These are phyloP conservation scores for Datnioides undecimradiatus DNA, from an alignment of 2,113 vertebrate species.

Conservation along the genomic window DNA sequence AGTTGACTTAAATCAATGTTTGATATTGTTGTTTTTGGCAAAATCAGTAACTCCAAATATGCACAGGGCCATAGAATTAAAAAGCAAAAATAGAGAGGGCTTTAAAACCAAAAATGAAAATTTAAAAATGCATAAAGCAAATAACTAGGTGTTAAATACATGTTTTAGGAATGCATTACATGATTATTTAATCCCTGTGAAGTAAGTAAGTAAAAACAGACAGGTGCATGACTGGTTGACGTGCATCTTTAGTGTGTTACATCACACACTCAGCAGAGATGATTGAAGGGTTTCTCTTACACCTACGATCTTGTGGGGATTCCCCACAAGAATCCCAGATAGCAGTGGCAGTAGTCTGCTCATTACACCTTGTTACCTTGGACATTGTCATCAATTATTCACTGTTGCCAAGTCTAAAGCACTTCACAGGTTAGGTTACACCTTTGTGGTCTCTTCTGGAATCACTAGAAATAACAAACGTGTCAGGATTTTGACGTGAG, in stretches of 20 bases:
- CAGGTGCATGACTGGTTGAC: neutral
- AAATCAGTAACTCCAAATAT: too few species aligned
- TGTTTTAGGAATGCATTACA: too few species aligned
- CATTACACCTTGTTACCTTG: neutral
- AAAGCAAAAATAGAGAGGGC: too few species aligned
- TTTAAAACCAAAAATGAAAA: too few species aligned
- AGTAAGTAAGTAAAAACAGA: neutral
- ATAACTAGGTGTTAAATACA: too few species aligned
- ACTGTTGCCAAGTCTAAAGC: neutral
- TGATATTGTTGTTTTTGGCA: too few species aligned
- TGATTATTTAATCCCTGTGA: neutral
- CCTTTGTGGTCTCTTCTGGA: constrained; percentile 29
- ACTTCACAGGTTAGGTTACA: constrained; percentile 44
- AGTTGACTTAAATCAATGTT: neutral
- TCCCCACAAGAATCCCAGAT: constrained; percentile 56
- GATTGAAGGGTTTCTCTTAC: constrained; percentile 32
- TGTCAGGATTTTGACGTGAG: constrained; percentile 44
- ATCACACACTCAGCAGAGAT: neutral
- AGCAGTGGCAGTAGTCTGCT: neutral
- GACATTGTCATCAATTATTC: constrained; percentile 8
- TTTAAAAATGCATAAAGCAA: too few species aligned
- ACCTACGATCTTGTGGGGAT: constrained; percentile 36
- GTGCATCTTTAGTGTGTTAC: neutral
- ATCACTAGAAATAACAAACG: neutral
- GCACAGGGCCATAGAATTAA: too few species aligned